Evolutionary conservation across 2,888 invertebrate genomes (phyloP).

Genomic region (Tiphia femorata): DNA sequence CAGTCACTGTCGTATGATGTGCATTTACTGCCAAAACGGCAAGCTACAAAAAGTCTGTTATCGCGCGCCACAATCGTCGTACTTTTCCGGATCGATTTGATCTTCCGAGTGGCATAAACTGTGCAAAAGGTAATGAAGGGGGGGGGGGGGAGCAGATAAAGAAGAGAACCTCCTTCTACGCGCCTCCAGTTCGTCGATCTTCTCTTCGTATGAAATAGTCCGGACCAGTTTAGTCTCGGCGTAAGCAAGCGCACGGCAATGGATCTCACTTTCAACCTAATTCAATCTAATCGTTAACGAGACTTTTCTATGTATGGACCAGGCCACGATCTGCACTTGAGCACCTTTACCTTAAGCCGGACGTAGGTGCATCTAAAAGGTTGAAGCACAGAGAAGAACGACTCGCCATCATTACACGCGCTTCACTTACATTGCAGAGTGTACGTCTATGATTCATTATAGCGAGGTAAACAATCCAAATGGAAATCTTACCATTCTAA

Average conservation of each 20-base stretch:
- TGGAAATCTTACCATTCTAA: too few species aligned
- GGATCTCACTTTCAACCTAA: conserved; percentile 33
- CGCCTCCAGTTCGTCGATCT: conserved; percentile 21
- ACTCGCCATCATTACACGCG: conserved; percentile 22
- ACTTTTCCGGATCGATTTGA: conserved; percentile 3
- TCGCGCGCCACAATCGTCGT: conserved; percentile 1
- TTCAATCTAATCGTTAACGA: conserved; percentile 37
- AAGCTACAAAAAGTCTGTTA: too few species aligned
- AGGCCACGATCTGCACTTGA: conserved; percentile 1
- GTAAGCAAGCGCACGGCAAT: conserved; percentile 16
- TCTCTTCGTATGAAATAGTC: conserved; percentile 12
- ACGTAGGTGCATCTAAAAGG: conserved; percentile 17
- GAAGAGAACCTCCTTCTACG: conserved; percentile 10
- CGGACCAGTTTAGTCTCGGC: not conserved
- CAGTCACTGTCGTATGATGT: too few species aligned
- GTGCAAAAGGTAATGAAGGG: too few species aligned
- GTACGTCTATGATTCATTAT: too few species aligned
- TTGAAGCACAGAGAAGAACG: conserved; percentile 15
- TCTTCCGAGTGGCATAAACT: conserved; percentile 20
- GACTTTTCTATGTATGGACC: conserved; percentile 21
- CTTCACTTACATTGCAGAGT: too few species aligned
- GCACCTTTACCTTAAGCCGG: too few species aligned
- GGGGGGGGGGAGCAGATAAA: conserved; percentile 15
- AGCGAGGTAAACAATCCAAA: too few species aligned
- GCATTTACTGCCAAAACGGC: too few species aligned